Evolutionary conservation across 2,113 vertebrate genomes (phyloP).

Genomic region (Amphiprion percula): DNA sequence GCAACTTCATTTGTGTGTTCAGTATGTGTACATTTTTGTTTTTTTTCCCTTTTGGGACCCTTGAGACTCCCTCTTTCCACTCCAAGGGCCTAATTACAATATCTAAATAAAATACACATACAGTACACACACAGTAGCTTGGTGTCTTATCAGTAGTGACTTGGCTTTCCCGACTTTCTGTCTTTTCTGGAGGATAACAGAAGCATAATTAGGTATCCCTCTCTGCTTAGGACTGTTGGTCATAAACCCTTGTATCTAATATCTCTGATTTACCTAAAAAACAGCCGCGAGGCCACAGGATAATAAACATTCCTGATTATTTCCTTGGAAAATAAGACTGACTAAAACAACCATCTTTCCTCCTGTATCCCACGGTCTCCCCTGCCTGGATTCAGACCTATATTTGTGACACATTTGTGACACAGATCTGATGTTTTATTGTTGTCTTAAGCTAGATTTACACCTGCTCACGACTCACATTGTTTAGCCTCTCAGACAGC

Average conservation of each 20-base stretch:
- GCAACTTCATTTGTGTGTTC: slow-evolving; percentile 7
- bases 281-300: background rate
- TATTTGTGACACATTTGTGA: slow-evolving; percentile 33
- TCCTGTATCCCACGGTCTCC: background rate
- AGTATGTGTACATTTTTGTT: slow-evolving; percentile 1
- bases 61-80: slow-evolving; percentile 22
- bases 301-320: background rate
- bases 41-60: slow-evolving; percentile 22
- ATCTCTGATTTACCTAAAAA: slow-evolving; percentile 6
- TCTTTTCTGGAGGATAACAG: slow-evolving; percentile 42
- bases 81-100: slow-evolving; percentile 70
- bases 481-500: slow-evolving; percentile 19
- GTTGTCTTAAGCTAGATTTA: slow-evolving; percentile 40
- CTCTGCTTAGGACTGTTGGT: slow-evolving; percentile 1
- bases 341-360: background rate
- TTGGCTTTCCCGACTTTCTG: slow-evolving; percentile 41
- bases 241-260: background rate
- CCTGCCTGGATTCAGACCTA: background rate
- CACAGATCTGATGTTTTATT: slow-evolving; percentile 24
- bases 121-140: slow-evolving; percentile 33
- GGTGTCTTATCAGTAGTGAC: slow-evolving; percentile 52
- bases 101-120: slow-evolving; percentile 46
- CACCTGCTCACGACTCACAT: slow-evolving; percentile 14
- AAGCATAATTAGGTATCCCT: slow-evolving; percentile 21
- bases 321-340: background rate